Evolutionary conservation across 1,140 invertebrate genomes (phyloP), one percentile per base, ranked within the genome.

Genomic region (Hyphantria cunea): DNA sequence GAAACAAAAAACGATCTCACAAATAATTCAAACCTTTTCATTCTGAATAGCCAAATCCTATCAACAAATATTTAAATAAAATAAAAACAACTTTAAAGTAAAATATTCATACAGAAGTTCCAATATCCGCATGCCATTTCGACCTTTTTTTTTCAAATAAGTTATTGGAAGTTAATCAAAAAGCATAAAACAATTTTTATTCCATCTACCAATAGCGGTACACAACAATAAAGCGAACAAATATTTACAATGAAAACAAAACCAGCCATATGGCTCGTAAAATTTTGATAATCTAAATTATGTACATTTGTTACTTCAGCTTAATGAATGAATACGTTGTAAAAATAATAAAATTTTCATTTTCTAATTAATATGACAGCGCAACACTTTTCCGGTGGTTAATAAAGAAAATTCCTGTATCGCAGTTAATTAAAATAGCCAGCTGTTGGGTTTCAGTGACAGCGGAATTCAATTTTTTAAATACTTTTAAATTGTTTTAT

Each of bases 361-460:
- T 66, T 68, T 65, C 68, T 70, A 73, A 77, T 74, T 78, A 77
- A 75, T 66, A 66, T 69, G 58, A 61, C 32, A 41, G 65, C 39
- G 70, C 72, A 70, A 71, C 75, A 73, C 70, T 77, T 74, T 72
- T 75, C 70, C 61, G 62, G 41, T 69, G 67, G 72, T 60, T 76
- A 70, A 75, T 79, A 71, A 74, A 83, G 73, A 79, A 80, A 79
- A 77, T 74, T 76, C 72, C 73, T 55, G 63, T 71, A 72, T 74
- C 61, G 68, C 32, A 77, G 80, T 79, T 82, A 82, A 82, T 79
- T 82, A 79, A 83, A 79, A 79, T 74, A 67, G 78, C 58, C 66
- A 39, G 68, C 66, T 39, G 44, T 71, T 70, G 42, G 48, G 61
- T 37, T 2, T 3, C 7, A 68, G 17, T 74, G 47, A 4, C 0